Percentiles rank a stretch among this genome's conserved stretches.
phyloP scores from a whole-genome alignment of 2,888 invertebrate species.

The Calephelis perditalis region DNA sequence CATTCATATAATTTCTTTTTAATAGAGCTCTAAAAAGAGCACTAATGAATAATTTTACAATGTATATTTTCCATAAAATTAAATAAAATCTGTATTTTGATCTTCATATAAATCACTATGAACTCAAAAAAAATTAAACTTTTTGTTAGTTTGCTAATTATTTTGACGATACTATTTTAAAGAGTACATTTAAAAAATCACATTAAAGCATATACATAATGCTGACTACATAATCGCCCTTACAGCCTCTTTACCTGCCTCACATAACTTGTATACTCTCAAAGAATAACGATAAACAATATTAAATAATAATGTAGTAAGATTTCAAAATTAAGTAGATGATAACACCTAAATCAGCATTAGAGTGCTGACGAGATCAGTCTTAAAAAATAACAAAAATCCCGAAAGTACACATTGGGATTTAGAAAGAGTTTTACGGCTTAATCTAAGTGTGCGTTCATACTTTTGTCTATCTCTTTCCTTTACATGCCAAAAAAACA shows the following conservation, averaged over 20 bases:
- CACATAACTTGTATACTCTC: constrained; percentile 44
- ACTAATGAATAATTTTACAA: constrained; percentile 71
- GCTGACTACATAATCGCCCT: constrained; percentile 76
- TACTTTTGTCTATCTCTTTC: constrained; percentile 14
- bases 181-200: constrained; percentile 79
- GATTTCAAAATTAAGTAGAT: constrained; percentile 42
- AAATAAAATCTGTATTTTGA: constrained; percentile 77
- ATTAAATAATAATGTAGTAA: constrained; percentile 41
- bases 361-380: constrained; percentile 26
- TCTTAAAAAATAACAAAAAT: constrained; percentile 28
- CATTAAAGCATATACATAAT: constrained; percentile 80
- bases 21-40: constrained; percentile 68
- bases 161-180: constrained; percentile 76
- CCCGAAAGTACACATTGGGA: too few relatives aligned
- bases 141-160: constrained; percentile 76
- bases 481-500: too few relatives aligned
- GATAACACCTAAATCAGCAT: constrained; percentile 33
- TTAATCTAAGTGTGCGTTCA: too few relatives aligned
- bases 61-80: constrained; percentile 75
- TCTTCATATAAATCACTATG: constrained; percentile 75
- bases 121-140: constrained; percentile 66
- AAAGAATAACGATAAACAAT: constrained; percentile 67
- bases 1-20: constrained; percentile 70
- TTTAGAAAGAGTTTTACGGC: too few relatives aligned
- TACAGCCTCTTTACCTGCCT: constrained; percentile 56